Evolutionary conservation across 2,113 vertebrate species (phyloP), one percentile per base, ranked within the genome.

Genomic region (Elachura formosa): DNA sequence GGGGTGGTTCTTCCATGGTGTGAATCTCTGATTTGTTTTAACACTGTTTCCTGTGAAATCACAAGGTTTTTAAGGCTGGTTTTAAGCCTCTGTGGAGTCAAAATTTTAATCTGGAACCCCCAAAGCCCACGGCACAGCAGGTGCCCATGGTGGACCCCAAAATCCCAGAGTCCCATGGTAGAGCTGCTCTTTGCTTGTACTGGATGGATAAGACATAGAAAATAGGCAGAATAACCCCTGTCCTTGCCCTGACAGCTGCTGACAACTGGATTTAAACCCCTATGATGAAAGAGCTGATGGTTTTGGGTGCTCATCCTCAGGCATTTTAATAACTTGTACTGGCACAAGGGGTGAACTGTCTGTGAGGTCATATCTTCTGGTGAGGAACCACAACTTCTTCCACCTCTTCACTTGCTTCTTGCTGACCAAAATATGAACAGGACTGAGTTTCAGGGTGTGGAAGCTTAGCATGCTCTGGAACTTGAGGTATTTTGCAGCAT

Each of bases 301-400:
- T 8, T 91, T 81, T n/a, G 55, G 16, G 11, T 72, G 14, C 38
- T 40, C 22, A 9, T 38, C 31, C 58, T 69, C 45, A 40, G 24
- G 28, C 28, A 23, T 49, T 86, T 29, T 24, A 72, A 51, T 10
- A 68, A 79, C 36, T 23, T 48, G 31, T 1, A 3, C 14, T 20
- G 55, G 11, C 54, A 45, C 14, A 12, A 56, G 36, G 14, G 52
- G 17, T 31, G 0, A 23, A 24, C 16, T 15, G 28, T 10, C 21
- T n/a, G 23, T 0, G 0, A 66, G 26, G 18, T 8, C 0, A 0
- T 54, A 86, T 67, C 25, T 62, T 51, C 73, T 43, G 34, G 16
- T 28, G 52, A 89, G 56, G 73, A 95, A 61, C 64, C 51, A 54
- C 68, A 36, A 52, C 56, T 81, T 67, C 55, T 71, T 43, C 41